phyloP scores from a whole-genome alignment of 2,113 vertebrate species.

The Thermophis baileyi region DNA sequence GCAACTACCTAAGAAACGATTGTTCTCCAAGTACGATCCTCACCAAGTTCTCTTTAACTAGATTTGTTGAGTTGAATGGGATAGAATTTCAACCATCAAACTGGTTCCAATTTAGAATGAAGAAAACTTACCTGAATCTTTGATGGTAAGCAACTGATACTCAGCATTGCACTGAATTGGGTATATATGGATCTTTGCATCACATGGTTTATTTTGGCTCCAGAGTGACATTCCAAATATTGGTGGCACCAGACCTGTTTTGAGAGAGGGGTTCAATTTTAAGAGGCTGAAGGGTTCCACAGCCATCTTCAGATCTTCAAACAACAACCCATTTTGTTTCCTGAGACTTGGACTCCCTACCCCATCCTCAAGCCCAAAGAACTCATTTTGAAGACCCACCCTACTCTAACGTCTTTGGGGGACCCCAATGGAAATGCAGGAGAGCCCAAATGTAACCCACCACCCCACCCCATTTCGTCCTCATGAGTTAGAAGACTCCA shows the following conservation, averaged over 20 bases:
- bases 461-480: not conserved
- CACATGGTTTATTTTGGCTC: not conserved
- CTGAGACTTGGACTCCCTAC: not conserved
- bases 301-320: not conserved
- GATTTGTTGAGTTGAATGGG: not conserved
- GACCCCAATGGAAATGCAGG: not conserved
- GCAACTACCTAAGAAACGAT: not conserved
- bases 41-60: not conserved
- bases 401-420: not conserved
- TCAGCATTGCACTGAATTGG: not conserved
- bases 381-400: not conserved
- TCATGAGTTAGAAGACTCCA: not conserved
- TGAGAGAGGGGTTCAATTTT: not conserved
- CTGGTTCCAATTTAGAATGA: no score
- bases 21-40: not conserved
- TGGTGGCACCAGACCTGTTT: not conserved
- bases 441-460: not conserved
- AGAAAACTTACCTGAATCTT: not conserved
- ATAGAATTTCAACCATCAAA: not conserved
- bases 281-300: not conserved
- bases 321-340: not conserved
- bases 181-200: not conserved
- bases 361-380: not conserved
- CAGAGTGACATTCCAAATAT: not conserved
- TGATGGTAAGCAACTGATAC: not conserved